Conservation (phyloP, 2,113 vertebrate species). For the Antigone vipio region DNA sequence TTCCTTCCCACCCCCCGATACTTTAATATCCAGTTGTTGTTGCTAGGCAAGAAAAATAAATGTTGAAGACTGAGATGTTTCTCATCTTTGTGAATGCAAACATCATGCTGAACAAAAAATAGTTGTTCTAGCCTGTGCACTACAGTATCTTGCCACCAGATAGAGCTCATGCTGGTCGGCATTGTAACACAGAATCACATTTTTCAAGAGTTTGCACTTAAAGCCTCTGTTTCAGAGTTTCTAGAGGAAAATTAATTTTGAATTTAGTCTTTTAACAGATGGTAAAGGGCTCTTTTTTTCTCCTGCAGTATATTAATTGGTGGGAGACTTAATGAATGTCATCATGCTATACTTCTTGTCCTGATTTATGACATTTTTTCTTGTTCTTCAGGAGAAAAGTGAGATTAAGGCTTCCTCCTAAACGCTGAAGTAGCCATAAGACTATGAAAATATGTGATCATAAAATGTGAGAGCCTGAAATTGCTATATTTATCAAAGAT, state of each 20-base stretch:
- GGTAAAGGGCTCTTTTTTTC: not conserved
- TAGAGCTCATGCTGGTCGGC: conserved; percentile 29
- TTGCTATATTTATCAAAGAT: not conserved
- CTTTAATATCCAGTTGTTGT: not conserved
- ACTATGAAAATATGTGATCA: not conserved
- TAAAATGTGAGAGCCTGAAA: not conserved
- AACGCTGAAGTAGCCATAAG: not conserved
- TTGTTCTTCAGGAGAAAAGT: not conserved
- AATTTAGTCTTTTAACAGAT: not conserved
- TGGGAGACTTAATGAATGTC: not conserved
- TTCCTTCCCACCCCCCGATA: not conserved
- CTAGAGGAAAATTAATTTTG: not conserved
- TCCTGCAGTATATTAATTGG: not conserved
- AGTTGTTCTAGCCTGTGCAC: not conserved
- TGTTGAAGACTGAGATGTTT: not conserved
- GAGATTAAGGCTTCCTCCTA: not conserved
- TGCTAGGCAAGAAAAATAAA: not conserved
- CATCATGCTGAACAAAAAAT: not conserved
- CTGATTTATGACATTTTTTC: not conserved
- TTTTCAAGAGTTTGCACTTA: not conserved
- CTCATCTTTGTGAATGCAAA: not conserved
- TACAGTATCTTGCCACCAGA: conserved; percentile 21
- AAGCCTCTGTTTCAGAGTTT: not conserved
- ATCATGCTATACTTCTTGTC: not conserved
- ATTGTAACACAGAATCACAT: rapidly evolving